Percentiles rank a stretch among this genome's conserved stretches.
These are phyloP conservation scores for Byasa hedistus DNA, from an alignment of 2,888 invertebrate genomes.

Conservation along the genomic window DNA sequence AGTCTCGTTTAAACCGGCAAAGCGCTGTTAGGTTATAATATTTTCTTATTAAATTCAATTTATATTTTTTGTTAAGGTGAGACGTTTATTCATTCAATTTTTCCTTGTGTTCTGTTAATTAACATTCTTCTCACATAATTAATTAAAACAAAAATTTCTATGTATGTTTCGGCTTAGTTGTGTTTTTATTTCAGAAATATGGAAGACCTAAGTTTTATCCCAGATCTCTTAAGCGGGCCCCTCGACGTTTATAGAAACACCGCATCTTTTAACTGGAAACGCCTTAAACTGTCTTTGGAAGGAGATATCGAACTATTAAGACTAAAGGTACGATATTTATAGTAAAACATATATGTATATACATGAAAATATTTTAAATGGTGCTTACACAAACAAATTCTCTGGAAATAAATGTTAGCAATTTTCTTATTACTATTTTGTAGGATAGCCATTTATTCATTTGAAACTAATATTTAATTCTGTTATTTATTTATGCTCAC, in stretches of 20 bases:
- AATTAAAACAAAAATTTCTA: too few relatives aligned
- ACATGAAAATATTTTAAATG: too few relatives aligned
- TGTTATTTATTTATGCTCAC: too few relatives aligned
- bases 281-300: conserved; percentile 88
- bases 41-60: conserved; percentile 7
- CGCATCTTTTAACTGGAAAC: conserved; percentile 93
- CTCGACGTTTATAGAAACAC: conserved; percentile 88
- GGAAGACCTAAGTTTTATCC: conserved; percentile 82
- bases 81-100: not conserved
- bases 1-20: conserved; percentile 35
- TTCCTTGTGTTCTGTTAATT: too few relatives aligned
- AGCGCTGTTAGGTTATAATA: conserved; percentile 29
- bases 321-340: conserved; percentile 83
- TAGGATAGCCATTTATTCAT: too few relatives aligned
- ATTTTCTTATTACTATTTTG: too few relatives aligned
- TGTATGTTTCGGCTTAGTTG: not conserved
- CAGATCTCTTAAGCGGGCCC: conserved; percentile 86
- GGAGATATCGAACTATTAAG: conserved; percentile 85
- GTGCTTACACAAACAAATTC: too few relatives aligned
- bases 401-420: too few relatives aligned
- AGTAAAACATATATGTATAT: too few relatives aligned
- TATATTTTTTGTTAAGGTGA: conserved; percentile 32
- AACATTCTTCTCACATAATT: too few relatives aligned
- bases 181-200: conserved; percentile 55
- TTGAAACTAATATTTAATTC: too few relatives aligned